Evolutionary conservation across 2,888 invertebrate species (phyloP), one percentile per base, ranked within the genome.

Genomic region (Laspeyria flexula): DNA sequence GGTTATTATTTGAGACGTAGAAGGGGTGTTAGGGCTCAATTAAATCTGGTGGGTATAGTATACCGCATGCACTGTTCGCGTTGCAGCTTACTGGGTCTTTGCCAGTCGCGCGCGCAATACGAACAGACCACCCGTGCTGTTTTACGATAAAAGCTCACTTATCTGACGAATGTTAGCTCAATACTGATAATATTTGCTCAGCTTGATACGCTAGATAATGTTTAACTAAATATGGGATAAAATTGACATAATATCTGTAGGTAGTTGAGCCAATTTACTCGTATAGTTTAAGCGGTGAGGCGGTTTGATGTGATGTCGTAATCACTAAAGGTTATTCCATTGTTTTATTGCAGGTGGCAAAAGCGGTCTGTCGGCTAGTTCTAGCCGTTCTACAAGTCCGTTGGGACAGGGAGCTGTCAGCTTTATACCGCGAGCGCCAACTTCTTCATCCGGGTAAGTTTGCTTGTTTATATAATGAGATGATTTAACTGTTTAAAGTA

Each of bases 331-430:
- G 53, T n/a, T 55, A 65, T 65, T 43, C 59, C 49, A 64, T 66
- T 71, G 65, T 75, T 70, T 65, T 66, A 65, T 80, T 71, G 48
- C 81, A 91, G 91, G 92, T 75, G 85, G 88, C 40, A 92, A 88
- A 71, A 88, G 84, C 61, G 92, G 89, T 29, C 73, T 92, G 44
- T 93, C 93, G 38, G 90, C 94, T 69, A 88, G 95, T 81, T 93
- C 94, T 77, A 94, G 95, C 83, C 85, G 95, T 70, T 92, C 93
- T 25, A 92, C 94, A 70, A 93, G 94, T 83, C 91, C 93, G 66
- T 85, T 91, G 66, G 90, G 92, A 55, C 92, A 92, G 65, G 89
- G 90, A 39, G 83, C 83, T 21, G 81, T 90, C 58, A 92, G 92
- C 62, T 90, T 92, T 55, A 91, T 92, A 79, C 92, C 93, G 29